Evolutionary conservation across 2,888 invertebrate species (phyloP).

Genomic region (Hydrotaea cyrtoneurina): DNA sequence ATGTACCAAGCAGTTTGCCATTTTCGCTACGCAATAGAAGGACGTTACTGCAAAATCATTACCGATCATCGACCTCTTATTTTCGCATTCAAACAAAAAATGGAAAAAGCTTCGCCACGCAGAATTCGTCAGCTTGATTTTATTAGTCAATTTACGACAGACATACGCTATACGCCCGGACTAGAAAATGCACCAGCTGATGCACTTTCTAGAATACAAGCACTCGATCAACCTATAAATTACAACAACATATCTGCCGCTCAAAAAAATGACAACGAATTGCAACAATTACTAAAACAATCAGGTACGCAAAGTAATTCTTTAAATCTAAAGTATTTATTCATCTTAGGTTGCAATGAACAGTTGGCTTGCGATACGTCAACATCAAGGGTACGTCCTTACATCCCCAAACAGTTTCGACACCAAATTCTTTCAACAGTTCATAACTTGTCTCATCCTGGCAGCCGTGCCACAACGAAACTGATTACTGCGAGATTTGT

Average conservation of each 20-base stretch:
- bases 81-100: slow-evolving; percentile 22
- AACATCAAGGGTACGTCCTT: neutral
- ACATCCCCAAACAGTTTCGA: slow-evolving; percentile 4
- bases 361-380: slow-evolving; percentile 28
- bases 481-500: slow-evolving; percentile 21
- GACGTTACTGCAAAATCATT: neutral
- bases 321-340: slow-evolving; percentile 19
- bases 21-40: no score
- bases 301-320: no score
- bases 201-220: slow-evolving; percentile 1
- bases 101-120: slow-evolving; percentile 27
- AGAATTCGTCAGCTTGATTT: slow-evolving; percentile 5
- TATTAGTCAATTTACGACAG: no score
- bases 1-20: slow-evolving; percentile 6
- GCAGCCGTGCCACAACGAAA: neutral
- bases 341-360: slow-evolving; percentile 19
- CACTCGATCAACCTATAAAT: slow-evolving; percentile 52
- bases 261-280: neutral
- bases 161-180: slow-evolving; percentile 23
- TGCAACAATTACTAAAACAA: neutral
- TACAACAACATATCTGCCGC: slow-evolving; percentile 67
- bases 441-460: slow-evolving; percentile 26
- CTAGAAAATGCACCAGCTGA: slow-evolving; percentile 22
- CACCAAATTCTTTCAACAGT: neutral
- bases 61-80: slow-evolving; percentile 33